A percentile compares a stretch with the other conserved stretches of the same genome.
Conservation (phyloP, 2,888 invertebrate genomes). For the Halictus ligatus region DNA sequence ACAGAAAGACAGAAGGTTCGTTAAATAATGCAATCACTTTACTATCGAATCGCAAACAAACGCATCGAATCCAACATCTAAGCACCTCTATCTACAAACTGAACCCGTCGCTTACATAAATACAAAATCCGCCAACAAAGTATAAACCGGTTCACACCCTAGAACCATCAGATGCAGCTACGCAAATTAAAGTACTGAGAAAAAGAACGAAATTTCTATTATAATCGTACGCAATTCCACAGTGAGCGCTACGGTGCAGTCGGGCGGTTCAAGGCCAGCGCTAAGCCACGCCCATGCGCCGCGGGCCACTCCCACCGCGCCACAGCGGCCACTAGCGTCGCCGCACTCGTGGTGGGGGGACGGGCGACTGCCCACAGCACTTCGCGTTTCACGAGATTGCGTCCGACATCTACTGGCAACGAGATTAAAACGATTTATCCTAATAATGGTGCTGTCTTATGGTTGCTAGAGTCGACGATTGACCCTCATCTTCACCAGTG, state of each 20-base stretch:
- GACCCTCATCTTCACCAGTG: conserved; percentile 29
- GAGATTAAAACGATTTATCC: background rate
- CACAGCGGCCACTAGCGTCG: background rate
- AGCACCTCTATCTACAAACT: conserved; percentile 11
- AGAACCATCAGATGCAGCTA: background rate
- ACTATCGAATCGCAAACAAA: conserved; percentile 36
- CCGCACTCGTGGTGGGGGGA: background rate
- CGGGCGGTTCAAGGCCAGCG: background rate
- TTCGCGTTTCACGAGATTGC: background rate
- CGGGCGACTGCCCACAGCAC: background rate
- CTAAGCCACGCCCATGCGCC: background rate
- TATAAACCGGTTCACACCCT: background rate
- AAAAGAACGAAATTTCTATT: background rate
- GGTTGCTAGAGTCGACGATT: background rate
- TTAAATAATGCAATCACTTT: conserved; percentile 49
- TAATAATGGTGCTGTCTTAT: background rate
- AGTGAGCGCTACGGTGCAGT: background rate
- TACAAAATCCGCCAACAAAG: background rate
- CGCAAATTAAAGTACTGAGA: no score
- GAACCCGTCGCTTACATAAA: background rate
- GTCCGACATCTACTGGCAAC: background rate
- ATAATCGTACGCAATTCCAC: background rate
- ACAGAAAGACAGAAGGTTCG: background rate
- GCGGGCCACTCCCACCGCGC: background rate
- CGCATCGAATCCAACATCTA: conserved; percentile 1